Conservation (phyloP, 2,113 vertebrate species). For the Pristiophorus japonicus region DNA sequence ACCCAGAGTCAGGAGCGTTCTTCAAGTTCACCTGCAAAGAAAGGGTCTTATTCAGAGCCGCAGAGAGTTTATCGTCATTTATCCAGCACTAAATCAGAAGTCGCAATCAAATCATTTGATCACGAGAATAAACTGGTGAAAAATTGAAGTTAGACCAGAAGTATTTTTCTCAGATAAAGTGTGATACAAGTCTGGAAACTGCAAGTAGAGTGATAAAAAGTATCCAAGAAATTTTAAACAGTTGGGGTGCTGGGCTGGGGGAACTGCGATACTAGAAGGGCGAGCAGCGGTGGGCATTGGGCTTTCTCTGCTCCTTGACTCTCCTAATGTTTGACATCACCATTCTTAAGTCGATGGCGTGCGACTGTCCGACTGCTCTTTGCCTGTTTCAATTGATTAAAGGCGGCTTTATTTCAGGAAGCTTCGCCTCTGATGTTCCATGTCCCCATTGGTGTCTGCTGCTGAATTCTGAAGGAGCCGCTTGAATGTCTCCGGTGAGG, state of each 20-base stretch:
- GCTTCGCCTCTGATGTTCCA: constrained; percentile 24
- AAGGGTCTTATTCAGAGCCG: neutral
- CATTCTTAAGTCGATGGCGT: neutral
- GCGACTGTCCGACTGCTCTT: constrained; percentile 39
- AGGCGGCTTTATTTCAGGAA: constrained; percentile 40
- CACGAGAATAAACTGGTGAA: neutral
- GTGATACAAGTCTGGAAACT: neutral
- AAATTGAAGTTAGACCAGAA: neutral
- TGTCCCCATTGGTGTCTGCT: constrained; percentile 37
- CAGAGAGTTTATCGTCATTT: neutral
- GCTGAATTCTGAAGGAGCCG: constrained; percentile 39
- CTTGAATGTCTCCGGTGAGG: constrained; percentile 30
- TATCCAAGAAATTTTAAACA: neutral
- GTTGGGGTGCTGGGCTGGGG: neutral
- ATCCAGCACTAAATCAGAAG: neutral
- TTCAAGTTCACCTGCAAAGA: neutral
- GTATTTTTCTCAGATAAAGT: neutral
- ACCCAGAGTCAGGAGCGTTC: neutral
- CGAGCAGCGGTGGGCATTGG: neutral
- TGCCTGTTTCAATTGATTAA: constrained; percentile 49
- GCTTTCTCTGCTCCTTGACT: neutral
- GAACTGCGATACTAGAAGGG: neutral
- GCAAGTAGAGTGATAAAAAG: neutral
- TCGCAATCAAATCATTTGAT: neutral
- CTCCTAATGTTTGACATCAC: neutral